A percentile compares a stretch with the other conserved stretches of the same genome.
Evolutionary conservation across 2,888 invertebrate genomes (phyloP).

Genomic region (Nephrotoma appendiculata): DNA sequence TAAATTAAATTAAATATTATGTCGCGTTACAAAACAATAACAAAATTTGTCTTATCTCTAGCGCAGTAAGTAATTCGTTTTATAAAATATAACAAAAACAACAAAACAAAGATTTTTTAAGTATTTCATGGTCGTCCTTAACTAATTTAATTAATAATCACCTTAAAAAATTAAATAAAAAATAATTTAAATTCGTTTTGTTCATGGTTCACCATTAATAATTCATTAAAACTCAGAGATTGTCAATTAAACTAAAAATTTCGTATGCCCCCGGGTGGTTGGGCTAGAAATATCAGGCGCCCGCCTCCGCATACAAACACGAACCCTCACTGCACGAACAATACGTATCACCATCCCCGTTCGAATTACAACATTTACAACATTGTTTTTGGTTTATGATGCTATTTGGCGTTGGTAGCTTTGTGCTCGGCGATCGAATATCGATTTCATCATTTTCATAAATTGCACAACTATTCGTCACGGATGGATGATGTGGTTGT

Average conservation of each 20-base stretch:
- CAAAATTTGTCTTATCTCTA: background rate
- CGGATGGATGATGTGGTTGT: conserved; percentile 7
- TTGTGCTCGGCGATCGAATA: conserved; percentile 15
- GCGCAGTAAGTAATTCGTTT: background rate
- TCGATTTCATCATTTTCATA: conserved; percentile 23
- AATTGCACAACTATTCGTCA: conserved; percentile 15
- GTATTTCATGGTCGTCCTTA: background rate
- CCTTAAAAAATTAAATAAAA: background rate
- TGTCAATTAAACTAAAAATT: background rate
- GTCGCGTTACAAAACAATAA: background rate
- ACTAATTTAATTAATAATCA: background rate
- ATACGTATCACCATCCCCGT: conserved; percentile 39
- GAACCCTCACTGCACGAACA: conserved; percentile 50
- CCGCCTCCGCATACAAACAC: conserved; percentile 45
- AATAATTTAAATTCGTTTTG: background rate
- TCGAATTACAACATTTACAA: conserved; percentile 34
- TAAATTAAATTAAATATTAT: background rate
- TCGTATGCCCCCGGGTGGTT: background rate
- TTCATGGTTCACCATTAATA: background rate
- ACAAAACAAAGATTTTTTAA: background rate
- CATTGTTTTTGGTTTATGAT: conserved; percentile 20
- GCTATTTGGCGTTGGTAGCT: background rate
- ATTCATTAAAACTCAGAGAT: background rate
- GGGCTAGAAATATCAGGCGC: conserved; percentile 13
- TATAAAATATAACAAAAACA: background rate